A percentile compares a stretch with the other conserved stretches of the same genome.
Evolutionary conservation across 2,888 invertebrate species (phyloP).

Genomic region (Chrysopilus asiliformis): DNA sequence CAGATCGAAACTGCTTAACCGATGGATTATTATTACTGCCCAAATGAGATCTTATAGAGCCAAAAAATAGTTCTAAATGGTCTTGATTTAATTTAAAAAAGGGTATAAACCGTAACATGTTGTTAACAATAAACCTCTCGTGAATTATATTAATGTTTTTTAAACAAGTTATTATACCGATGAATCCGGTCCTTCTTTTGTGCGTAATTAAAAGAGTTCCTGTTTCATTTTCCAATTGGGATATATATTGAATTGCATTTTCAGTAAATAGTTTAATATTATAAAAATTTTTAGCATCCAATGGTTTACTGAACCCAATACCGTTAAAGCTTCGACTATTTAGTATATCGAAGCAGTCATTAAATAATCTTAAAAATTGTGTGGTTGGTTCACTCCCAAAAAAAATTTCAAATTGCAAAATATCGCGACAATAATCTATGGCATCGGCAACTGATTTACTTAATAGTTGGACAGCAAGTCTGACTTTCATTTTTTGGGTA

Average conservation of each 20-base stretch:
- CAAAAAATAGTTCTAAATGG: too few relatives aligned
- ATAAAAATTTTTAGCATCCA: background rate
- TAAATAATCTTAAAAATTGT: constrained; percentile 3
- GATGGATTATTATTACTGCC: constrained; percentile 2
- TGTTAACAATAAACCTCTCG: background rate
- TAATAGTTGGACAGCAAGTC: constrained; percentile 5
- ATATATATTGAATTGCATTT: constrained; percentile 4
- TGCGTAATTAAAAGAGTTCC: background rate
- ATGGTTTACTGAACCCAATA: background rate
- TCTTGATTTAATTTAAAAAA: constrained; percentile 6
- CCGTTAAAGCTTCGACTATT: background rate
- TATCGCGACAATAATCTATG: constrained; percentile 3
- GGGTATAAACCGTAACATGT: background rate
- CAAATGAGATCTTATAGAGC: constrained; percentile 1
- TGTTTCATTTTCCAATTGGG: background rate
- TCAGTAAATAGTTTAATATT: background rate
- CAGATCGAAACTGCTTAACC: background rate
- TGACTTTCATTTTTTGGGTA: constrained; percentile 9
- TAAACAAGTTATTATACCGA: constrained; percentile 1
- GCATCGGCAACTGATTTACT: constrained; percentile 5
- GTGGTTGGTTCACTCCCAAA: constrained; percentile 1
- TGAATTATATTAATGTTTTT: constrained; percentile 1
- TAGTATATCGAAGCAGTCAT: constrained; percentile 2
- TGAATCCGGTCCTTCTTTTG: constrained; percentile 1
- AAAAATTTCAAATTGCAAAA: background rate